Conservation (phyloP, 2,888 invertebrate species). For the Lasius fuliginosus region DNA sequence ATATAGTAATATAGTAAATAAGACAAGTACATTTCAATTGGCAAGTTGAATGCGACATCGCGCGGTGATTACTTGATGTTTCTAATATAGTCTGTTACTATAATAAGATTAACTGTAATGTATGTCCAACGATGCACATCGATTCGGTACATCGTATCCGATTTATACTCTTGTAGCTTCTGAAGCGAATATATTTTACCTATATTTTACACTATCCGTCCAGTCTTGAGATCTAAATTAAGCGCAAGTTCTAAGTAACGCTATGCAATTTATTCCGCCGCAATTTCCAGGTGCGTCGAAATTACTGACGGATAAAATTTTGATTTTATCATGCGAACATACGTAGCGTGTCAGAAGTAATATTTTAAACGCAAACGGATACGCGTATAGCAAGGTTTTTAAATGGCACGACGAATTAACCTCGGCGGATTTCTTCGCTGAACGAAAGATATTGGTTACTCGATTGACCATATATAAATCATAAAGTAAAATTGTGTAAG, state of each 20-base stretch:
- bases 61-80: constrained; percentile 58
- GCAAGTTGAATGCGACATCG: constrained; percentile 38
- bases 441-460: constrained; percentile 16
- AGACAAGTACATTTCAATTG: background rate
- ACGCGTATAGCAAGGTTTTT: background rate
- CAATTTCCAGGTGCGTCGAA: background rate
- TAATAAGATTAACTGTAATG: constrained; percentile 70
- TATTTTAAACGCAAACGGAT: background rate
- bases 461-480: constrained; percentile 19
- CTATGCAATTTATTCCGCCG: background rate
- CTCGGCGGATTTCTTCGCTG: background rate
- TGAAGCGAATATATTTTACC: background rate
- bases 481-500: constrained; percentile 27
- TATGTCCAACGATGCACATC: constrained; percentile 49
- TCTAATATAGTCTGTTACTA: constrained; percentile 52
- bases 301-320: background rate
- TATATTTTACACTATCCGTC: background rate
- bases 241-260: background rate
- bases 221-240: constrained; percentile 20
- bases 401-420: constrained; percentile 1
- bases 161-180: constrained; percentile 4
- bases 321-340: background rate
- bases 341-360: background rate
- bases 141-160: constrained; percentile 16
- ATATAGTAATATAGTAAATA: background rate